These are phyloP conservation scores for Malacosoma neustria DNA, from an alignment of 2,888 invertebrate genomes.

Conservation along the genomic window DNA sequence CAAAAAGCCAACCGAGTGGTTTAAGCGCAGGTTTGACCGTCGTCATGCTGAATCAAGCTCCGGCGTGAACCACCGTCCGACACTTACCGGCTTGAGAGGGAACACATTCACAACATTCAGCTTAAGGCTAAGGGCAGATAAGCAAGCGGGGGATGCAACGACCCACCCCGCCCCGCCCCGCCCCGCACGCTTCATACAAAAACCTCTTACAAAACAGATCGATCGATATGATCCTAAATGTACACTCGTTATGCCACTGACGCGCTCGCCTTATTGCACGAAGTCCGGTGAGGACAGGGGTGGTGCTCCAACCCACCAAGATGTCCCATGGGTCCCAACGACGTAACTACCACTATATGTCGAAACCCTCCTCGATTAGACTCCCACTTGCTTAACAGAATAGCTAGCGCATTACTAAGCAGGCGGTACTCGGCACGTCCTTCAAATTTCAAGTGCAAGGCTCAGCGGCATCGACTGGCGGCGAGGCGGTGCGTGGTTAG, in stretches of 20 bases:
- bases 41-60: not conserved
- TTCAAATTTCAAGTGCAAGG: slow-evolving; percentile 39
- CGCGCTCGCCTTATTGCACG: slow-evolving; percentile 14
- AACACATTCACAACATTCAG: slow-evolving; percentile 21
- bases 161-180: slow-evolving; percentile 29
- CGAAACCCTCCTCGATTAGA: not conserved
- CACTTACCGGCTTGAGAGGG: not conserved
- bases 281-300: slow-evolving; percentile 3
- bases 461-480: slow-evolving; percentile 15
- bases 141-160: slow-evolving; percentile 25
- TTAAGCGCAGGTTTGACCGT: not conserved
- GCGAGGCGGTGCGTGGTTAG: slow-evolving; percentile 12
- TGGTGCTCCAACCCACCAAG: too few species aligned
- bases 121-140: slow-evolving; percentile 13
- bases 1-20: not conserved
- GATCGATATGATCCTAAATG: slow-evolving; percentile 53
- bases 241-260: slow-evolving; percentile 30
- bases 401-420: not conserved
- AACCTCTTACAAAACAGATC: slow-evolving; percentile 62
- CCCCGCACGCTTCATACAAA: slow-evolving; percentile 30
- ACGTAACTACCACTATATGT: not conserved
- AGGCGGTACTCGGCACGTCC: slow-evolving; percentile 14
- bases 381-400: not conserved
- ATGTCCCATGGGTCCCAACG: slow-evolving; percentile 3
- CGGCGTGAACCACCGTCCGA: not conserved